A percentile compares a stretch with the other conserved stretches of the same genome.
Evolutionary conservation across 2,797 vertebrate genomes (phyloP).

Genomic region (Rhyacichthys aspro): DNA sequence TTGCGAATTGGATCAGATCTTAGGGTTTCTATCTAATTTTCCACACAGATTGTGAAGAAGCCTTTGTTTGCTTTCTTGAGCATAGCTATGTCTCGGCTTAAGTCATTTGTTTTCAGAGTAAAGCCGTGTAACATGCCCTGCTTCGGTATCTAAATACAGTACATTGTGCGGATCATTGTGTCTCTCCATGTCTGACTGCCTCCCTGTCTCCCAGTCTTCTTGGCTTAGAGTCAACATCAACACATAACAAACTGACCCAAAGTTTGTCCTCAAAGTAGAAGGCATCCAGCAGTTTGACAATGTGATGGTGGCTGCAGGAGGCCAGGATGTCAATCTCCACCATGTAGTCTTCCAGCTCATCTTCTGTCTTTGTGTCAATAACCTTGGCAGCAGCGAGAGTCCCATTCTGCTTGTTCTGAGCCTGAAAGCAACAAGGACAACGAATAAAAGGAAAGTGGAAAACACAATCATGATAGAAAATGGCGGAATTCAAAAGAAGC

Average conservation of each 20-base stretch:
- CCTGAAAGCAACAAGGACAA: conserved; percentile 76
- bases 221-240: conserved; percentile 39
- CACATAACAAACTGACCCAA: conserved; percentile 80
- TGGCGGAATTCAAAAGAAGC: neutral
- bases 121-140: neutral
- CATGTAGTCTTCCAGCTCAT: conserved; percentile 99
- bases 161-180: conserved; percentile 4
- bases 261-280: conserved; percentile 98
- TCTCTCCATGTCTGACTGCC: conserved; percentile 23
- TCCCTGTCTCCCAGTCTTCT: conserved; percentile 21
- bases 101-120: neutral
- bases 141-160: neutral
- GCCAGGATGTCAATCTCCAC: conserved; percentile 98
- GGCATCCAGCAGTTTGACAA: conserved; percentile 96
- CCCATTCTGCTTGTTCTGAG: conserved; percentile 96
- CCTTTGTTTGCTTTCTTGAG: neutral
- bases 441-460: neutral
- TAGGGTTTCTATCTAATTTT: neutral
- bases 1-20: too few species aligned
- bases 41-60: neutral
- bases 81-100: neutral
- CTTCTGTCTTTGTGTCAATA: conserved; percentile 98
- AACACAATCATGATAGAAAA: conserved; percentile 14
- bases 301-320: conserved; percentile 94
- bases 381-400: conserved; percentile 97